Evolutionary conservation across 2,797 vertebrate species (phyloP), one percentile per base, ranked within the genome.

Genomic region (Pseudotriccus pelzelni): DNA sequence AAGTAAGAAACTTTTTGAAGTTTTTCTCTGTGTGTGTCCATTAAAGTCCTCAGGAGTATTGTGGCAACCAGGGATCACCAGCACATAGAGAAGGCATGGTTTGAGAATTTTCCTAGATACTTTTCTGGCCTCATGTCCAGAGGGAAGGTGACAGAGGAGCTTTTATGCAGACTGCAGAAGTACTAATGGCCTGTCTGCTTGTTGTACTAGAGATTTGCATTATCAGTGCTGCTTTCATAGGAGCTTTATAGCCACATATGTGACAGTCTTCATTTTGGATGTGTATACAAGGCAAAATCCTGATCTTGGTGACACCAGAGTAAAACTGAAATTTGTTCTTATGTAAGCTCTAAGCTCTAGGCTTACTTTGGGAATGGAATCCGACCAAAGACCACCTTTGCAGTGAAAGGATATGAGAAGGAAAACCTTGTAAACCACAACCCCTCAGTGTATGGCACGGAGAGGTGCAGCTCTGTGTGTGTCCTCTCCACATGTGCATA

Each of bases 401-500:
- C 22, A n/a, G n/a, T 7, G 13, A 58, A 73, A 63, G 21, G 10
- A 7, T 27, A 12, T 12, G 39, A 67, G 15, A 28, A 55, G 21
- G 14, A 74, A 49, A 90, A 47, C 3, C 15, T 28, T 24, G 12
- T 20, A 5, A 79, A 6, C 25, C 37, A 12, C 6, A 19, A 30
- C 11, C 8, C 78, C 49, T 44, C 27, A 14, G 25, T 3, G 36
- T 16, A 21, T 1, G 18, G 59, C 10, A 17, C 47, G 12, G 68
- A 14, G 19, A 19, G 64, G 60, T 77, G 44, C 50, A 80, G 39
- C 3, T 73, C 67, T 47, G 12, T 13, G n/a, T 34, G 44, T 47
- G 27, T 77, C 56, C 41, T 72, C 37, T 70, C 39, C 59, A 28
- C 0, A 0, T 8, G 22, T n/a, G 36, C 37, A 14, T 27, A 1